These are phyloP conservation scores for Drosophila cognata DNA, from an alignment of 2,888 invertebrate genomes.

Conservation along the genomic window DNA sequence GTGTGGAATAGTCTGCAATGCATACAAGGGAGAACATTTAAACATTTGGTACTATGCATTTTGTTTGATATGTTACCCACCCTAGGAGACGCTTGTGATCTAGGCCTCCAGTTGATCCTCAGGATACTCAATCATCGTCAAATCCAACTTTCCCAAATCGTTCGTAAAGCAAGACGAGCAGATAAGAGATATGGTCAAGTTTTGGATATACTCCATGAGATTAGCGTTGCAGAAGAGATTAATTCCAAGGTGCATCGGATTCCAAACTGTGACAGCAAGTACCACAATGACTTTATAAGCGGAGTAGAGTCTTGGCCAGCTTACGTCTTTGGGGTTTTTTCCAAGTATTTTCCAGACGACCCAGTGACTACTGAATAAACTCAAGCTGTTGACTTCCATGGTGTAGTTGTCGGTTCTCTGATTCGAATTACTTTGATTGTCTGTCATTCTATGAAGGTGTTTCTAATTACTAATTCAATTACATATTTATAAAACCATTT, in stretches of 20 bases:
- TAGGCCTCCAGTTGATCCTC: too few relatives aligned
- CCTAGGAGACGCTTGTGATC: constrained; percentile 14
- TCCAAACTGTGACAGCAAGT: too few relatives aligned
- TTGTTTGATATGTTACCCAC: constrained; percentile 19
- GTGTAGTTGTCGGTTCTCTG: neutral
- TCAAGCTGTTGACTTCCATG: constrained; percentile 49
- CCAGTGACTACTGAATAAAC: constrained; percentile 61
- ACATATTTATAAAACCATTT: neutral
- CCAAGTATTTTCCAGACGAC: constrained; percentile 65
- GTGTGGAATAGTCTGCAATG: constrained; percentile 49
- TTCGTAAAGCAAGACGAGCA: too few relatives aligned
- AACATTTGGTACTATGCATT: neutral
- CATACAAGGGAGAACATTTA: neutral
- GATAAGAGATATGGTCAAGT: too few relatives aligned
- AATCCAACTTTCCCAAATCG: too few relatives aligned
- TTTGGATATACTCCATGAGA: too few relatives aligned
- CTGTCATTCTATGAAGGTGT: neutral
- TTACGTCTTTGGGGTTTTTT: constrained; percentile 10
- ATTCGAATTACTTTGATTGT: constrained; percentile 2
- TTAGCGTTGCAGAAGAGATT: too few relatives aligned
- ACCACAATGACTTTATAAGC: too few relatives aligned
- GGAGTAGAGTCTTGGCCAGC: constrained; percentile 28
- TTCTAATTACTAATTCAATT: neutral
- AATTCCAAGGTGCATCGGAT: too few relatives aligned
- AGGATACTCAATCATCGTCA: too few relatives aligned